Base-by-base conservation (phyloP, 2,113 vertebrate species). In the Tangachromis dhanisi region DNA sequence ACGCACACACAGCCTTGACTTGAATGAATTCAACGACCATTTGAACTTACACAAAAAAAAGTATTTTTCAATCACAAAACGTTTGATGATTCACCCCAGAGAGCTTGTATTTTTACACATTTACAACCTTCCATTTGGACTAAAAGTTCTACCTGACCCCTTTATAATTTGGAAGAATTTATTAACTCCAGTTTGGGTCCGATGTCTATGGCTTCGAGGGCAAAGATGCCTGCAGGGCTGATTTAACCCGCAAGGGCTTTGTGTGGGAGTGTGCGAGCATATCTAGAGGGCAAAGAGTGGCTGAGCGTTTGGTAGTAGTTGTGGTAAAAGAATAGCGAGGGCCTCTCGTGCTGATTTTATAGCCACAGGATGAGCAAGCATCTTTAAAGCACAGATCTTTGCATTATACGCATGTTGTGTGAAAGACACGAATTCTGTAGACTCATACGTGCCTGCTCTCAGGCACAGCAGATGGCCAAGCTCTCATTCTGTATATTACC, bases 401-500 rank as follows among this genome's bases (percentile, higher is more conserved):
- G 21, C 40, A 33, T 83, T 73, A 33, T 17, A 59, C 7, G 35
- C 45, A 57, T 68, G 66, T 35, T 45, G 3, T 45, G 26, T 76
- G 76, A 21, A 71, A 85, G 57, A 81, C 47, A 42, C 33, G 0
- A 82, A 54, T 54, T 63, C 40, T 59, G 85, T 33, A 57, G 40
- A 53, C 49, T 59, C 86, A 33, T 59, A 76, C 54, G 82, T 80
- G 24, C 38, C 31, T 57, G 76, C 54, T 80, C 8, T 3, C 42
- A 40, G 21, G 54, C 85, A 68, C 81, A 91, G 83, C 94, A 96
- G 91, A 94, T 96, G 94, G 94, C 81, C 93, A 61, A 82, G 81
- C 92, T 91, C 92, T 94, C 90, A 89, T 88, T 93, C 92, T 91
- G 85, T 78, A 83, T 49, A 91, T 93, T 93, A 92, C 92, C 92